Evolutionary conservation across 1,140 invertebrate genomes (phyloP), one percentile per base, ranked within the genome.

Genomic region (Phymorhynchus buccinoides): DNA sequence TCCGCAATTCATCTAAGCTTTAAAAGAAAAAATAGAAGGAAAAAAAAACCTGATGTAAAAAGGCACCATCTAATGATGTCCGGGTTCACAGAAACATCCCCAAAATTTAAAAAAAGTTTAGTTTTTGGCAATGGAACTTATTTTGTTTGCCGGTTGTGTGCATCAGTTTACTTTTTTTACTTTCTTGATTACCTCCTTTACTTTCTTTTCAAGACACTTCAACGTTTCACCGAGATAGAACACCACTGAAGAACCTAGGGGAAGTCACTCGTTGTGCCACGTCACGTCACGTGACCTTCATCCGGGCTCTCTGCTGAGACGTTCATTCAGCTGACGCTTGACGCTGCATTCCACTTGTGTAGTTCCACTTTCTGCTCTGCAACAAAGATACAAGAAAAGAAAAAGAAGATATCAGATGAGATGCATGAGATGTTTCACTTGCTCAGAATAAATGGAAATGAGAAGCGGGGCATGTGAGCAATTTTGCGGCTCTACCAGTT

Each of bases 261-360:
- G 7, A 12, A 22, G 56, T 4, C 12, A 41, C 71, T 32, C 14
- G 68, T 18, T 35, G 37, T 3, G 35, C 35, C 35, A 30, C 27
- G 68, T 73, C 73, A 75, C 39, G 27, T 75, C 32, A 75, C 32
- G 37, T 75, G 73, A 75, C 73, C 73, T 75, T 37, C 37, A 75
- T 75, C 73, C 73, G 73, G 73, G 73, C 18, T 27, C 35, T 75
- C 73, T 39, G 1, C 37, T 35, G 35, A 35, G 30, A 27, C 73
- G 18, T 35, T 35, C 32, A 39, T 75, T 75, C 16, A 27, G 32
- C 73, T 27, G 37, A 75, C 35, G 41, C 14, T 9, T 16, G 32
- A 27, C 18, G n/a, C 71, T 75, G 71, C 71, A 35, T 75, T 30
- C 32, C 39, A 32, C 14, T 75, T 30, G n/a, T n/a, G n/a, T n/a